These are phyloP conservation scores for Drosophila sechellia DNA, from an alignment of 1,140 invertebrate species.

Conservation along the genomic window DNA sequence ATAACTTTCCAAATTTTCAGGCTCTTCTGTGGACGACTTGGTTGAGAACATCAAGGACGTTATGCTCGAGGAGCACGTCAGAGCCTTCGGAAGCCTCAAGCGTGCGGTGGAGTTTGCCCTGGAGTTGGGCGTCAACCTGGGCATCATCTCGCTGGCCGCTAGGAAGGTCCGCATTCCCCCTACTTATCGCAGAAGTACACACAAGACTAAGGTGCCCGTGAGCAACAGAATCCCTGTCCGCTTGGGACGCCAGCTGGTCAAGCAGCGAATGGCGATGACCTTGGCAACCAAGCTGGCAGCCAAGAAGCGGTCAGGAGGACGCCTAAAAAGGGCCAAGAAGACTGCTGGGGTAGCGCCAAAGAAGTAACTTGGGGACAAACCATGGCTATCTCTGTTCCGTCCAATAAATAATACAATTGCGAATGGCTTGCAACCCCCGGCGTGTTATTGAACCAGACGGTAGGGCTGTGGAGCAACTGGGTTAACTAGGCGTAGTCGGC, in stretches of 20 bases:
- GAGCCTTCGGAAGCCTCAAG: constrained; percentile 20
- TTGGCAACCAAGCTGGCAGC: background rate
- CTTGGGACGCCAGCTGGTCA: background rate
- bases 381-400: background rate
- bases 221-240: background rate
- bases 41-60: constrained; percentile 6
- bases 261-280: background rate
- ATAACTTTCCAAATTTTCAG: constrained; percentile 3
- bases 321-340: background rate
- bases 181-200: background rate
- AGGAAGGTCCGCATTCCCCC: constrained; percentile 6
- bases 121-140: constrained; percentile 44
- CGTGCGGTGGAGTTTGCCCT: constrained; percentile 43
- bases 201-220: background rate
- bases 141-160: constrained; percentile 31
- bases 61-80: constrained; percentile 18
- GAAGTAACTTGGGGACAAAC: background rate
- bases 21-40: constrained; percentile 19
- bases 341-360: background rate
- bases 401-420: background rate
- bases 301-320: background rate
- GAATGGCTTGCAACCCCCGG: too few relatives aligned
- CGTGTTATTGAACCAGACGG: constrained; percentile 38
- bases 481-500: constrained; percentile 43
- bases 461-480: constrained; percentile 25